These are phyloP conservation scores for Mesocricetus auratus DNA, from an alignment of 2,113 vertebrate species.

Conservation along the genomic window DNA sequence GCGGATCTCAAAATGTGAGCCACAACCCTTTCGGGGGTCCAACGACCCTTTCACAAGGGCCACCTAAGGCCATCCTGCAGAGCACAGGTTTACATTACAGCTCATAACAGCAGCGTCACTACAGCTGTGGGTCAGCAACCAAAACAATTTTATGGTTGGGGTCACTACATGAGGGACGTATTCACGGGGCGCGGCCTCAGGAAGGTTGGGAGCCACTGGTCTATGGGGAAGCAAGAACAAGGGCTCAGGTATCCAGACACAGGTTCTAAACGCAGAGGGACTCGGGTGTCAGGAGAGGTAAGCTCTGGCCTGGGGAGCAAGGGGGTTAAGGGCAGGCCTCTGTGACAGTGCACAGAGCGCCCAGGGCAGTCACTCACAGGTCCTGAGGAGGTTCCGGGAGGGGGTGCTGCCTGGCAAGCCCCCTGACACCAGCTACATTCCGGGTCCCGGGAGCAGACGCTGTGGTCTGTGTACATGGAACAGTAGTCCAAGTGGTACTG, in stretches of 20 bases:
- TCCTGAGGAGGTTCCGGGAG: constrained; percentile 81
- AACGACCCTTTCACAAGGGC: not conserved
- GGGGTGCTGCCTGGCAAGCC: constrained; percentile 92
- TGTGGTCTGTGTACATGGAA: constrained; percentile 93
- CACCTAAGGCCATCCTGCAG: not conserved
- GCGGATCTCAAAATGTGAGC: not conserved
- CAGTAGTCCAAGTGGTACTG: constrained; percentile 90
- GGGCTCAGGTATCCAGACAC: not conserved
- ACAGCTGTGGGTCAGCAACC: not conserved
- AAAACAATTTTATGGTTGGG: not conserved
- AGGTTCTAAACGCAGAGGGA: not conserved
- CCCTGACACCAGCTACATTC: constrained; percentile 95
- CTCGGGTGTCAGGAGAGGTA: not conserved
- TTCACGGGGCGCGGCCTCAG: not conserved
- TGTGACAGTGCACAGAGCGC: not conserved
- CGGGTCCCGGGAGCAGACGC: constrained; percentile 92
- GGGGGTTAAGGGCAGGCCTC: not conserved
- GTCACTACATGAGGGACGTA: not conserved
- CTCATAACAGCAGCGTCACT: not conserved
- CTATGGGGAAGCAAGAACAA: not conserved
- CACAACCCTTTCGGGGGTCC: not conserved
- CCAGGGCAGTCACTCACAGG: constrained; percentile 72
- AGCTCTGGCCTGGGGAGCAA: not conserved
- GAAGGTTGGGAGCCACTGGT: not conserved
- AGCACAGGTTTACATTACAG: not conserved